Base-by-base conservation (phyloP, 1,140 invertebrate species). In the Periplaneta americana region DNA sequence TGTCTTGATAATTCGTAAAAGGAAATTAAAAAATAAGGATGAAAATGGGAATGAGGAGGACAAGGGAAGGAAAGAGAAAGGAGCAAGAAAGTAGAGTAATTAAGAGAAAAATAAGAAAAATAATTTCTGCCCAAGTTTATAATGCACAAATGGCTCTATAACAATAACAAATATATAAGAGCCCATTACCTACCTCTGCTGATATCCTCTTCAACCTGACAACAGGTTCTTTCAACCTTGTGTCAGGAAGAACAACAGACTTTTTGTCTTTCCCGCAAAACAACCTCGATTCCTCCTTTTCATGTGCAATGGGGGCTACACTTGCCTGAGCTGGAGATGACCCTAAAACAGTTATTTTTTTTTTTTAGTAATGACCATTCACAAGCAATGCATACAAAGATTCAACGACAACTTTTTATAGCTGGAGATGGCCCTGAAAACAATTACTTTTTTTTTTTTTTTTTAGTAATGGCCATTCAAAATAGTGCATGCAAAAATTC, bases 131-230 rank as follows among this genome's bases (percentile, higher is more conserved):
- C n/a, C n/a, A n/a, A n/a, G n/a, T n/a, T n/a, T n/a, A n/a, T n/a
- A n/a, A n/a, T n/a, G n/a, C n/a, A n/a, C n/a, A n/a, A 48, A 48
- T 3, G 28, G 28, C 32, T 31, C 13, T 28, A 75, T 15, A 28
- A 34, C 32, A 33, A 77, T 31, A 75, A 8, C 22, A 34, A 33
- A 77, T 34, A 33, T 34, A 36, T 22, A 22, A 39, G 10, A 81
- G 31, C 66, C 48, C 57, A 75, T 75, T 31, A 82, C 75, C 82
- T 77, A 86, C 85, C 83, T 92, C 90, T 35, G 89, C 84, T 31
- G 91, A 91, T 85, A 93, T 87, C 85, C 92, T 91, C 84, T 91
- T 92, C 80, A 93, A 86, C 89, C 91, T 90, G 77, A 92, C 91
- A 15, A 90, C 85, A 9, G 89, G 74, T 57, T 81, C 80, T 34